Base-by-base conservation (phyloP, 2,888 invertebrate genomes). In the Ditula angustiorana region DNA sequence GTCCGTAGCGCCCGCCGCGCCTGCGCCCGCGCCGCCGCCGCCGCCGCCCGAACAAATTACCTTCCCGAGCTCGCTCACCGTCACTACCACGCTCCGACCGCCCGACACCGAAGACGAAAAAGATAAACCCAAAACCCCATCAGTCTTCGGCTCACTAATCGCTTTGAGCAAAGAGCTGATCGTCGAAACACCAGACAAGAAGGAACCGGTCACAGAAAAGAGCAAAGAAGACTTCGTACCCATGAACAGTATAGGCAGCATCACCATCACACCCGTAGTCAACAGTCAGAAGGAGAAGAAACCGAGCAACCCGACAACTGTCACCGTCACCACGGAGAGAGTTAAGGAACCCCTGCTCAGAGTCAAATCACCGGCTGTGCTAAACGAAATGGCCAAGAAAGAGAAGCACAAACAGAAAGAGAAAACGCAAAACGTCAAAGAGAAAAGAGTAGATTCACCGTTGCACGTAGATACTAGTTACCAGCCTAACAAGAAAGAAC, bases 1-100 rank as follows among this genome's bases (percentile, higher is more conserved):
- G 0, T 77, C 86, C 0, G 3, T 35, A 21, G 2, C 66, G 59
- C 1, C 28, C 1, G 19, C 59, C 24, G 21, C 55, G 1, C 23
- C 47, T 30, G 67, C 1, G 66, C 8, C 28, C 57, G n/a, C 67
- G 8, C 37, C 37, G 65, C 16, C 52, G 16, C 11, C 68, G n/a
- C 69, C 76, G 0, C 30, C 66, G 2, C 57, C 80, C 0, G 91
- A 91, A 59, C 85, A 83, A 23, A 89, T 92, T 61, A 86, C 85
- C 55, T 92, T 92, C 76, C 92, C 92, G 0, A 88, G 88, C 70
- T 86, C 92, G 0, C 83, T 92, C n/a, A 92, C 92, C 0, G 90
- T 92, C 67, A 92, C 90, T 7, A 85, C 90, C 0, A 80, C 83
- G 0, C 69, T 77, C 2, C 81, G 80, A 26, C 61, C 72, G 0